Base-by-base conservation (phyloP, 1,140 invertebrate species). In the Formica exsecta region DNA sequence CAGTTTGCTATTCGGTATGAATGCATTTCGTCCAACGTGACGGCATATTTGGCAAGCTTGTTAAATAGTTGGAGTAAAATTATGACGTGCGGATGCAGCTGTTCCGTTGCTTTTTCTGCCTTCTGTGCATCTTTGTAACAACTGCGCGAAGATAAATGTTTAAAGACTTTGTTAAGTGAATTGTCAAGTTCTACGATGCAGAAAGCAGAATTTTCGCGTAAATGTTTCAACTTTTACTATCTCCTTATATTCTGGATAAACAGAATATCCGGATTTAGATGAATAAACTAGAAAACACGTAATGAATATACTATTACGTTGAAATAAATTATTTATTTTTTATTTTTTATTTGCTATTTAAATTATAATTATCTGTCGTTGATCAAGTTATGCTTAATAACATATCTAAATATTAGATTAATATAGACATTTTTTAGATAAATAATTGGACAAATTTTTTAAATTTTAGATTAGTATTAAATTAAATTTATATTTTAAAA, bases 131-230 rank as follows among this genome's bases (percentile, higher is more conserved):
- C 57, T 76, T 29, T 19, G 38, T 36, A 29, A 76, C 59, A 62
- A 62, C 22, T 76, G 38, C 16, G 6, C 22, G 16, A 41, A 75
- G 54, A 29, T 75, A 74, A 75, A 75, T n/a, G 19, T 36, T 22
- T 16, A 29, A 76, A 76, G 57, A 62, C 74, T 76, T 62, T n/a
- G 57, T 61, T 64, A 76, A 76, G 36, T 76, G 57, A 76, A 76
- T 76, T 76, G 57, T 76, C 57, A 62, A 64, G 74, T 44, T 9
- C 36, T 9, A 44, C 25, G 25, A 57, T 16, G 38, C n/a, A 75
- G 36, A 75, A 54, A 13, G 22, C 22, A 62, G 57, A 76, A 62
- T 62, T 64, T 41, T 22, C 57, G 2, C 22, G 38, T 7, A 19
- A 25, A 44, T 76, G 38, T 41, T 62, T 62, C n/a, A 64, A 62